A percentile compares a stretch with the other conserved stretches of the same genome.
phyloP scores from a whole-genome alignment of 2,888 invertebrate species.

The Labia minor region DNA sequence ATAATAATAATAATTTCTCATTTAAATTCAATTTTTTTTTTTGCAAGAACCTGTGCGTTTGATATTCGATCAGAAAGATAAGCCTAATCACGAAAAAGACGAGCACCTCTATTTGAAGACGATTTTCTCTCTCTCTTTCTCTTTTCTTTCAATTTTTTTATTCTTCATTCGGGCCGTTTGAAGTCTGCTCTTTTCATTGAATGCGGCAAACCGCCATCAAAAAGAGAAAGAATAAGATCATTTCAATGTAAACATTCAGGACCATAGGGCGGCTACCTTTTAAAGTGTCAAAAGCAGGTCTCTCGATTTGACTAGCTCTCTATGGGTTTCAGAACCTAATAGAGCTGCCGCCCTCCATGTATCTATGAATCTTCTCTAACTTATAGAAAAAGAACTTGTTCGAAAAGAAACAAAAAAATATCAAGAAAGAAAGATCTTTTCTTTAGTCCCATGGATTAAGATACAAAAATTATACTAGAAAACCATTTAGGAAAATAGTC shows the following conservation, averaged over 20 bases:
- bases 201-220: conserved; percentile 2
- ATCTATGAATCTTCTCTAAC: not conserved
- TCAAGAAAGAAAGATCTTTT: not conserved
- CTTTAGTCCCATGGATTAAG: not conserved
- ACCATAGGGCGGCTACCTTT: not conserved
- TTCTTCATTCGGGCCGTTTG: not conserved
- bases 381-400: not conserved
- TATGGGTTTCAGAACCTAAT: not conserved
- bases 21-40: too few species aligned
- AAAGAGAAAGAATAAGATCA: conserved; percentile 3
- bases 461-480: not conserved
- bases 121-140: too few species aligned
- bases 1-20: too few species aligned
- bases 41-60: too few species aligned
- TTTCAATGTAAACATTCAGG: conserved; percentile 13
- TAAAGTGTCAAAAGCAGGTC: not conserved
- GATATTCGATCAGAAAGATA: too few species aligned
- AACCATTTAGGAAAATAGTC: not conserved
- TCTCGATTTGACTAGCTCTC: conserved; percentile 13
- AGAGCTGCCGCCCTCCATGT: not conserved
- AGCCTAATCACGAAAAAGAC: too few species aligned
- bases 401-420: not conserved
- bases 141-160: not conserved
- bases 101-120: too few species aligned
- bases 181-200: conserved; percentile 4